Evolutionary conservation across 2,888 invertebrate species (phyloP).

Genomic region (Hydraecia micacea): DNA sequence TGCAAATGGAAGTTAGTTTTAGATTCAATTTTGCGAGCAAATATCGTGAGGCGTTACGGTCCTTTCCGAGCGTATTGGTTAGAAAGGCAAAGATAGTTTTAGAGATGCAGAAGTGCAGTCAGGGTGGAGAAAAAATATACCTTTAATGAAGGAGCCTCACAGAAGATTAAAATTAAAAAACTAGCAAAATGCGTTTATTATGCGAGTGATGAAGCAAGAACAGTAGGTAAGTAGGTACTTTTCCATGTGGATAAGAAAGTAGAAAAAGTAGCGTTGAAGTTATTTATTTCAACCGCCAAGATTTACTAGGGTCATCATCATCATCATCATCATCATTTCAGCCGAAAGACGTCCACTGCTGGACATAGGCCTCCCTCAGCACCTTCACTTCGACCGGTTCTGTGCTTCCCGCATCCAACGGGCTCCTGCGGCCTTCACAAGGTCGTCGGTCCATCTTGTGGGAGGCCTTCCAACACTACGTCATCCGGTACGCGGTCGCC

Average conservation of each 20-base stretch:
- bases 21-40: slow-evolving; percentile 70
- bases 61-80: slow-evolving; percentile 69
- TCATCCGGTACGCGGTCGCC: too few relatives aligned
- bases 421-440: too few relatives aligned
- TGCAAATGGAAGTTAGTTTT: slow-evolving; percentile 61
- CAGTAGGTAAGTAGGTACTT: too few relatives aligned
- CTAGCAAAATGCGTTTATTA: neutral
- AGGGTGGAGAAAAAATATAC: neutral
- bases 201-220: neutral
- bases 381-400: too few relatives aligned
- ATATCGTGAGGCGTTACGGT: slow-evolving; percentile 70
- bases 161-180: neutral
- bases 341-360: too few relatives aligned
- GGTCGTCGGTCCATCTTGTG: too few relatives aligned
- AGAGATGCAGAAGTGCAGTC: slow-evolving; percentile 21
- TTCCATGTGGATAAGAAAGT: neutral
- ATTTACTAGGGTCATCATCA: too few relatives aligned
- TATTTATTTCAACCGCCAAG: neutral
- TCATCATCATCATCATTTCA: too few relatives aligned
- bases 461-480: too few relatives aligned
- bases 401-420: too few relatives aligned
- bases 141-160: slow-evolving; percentile 6
- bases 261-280: neutral
- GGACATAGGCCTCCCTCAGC: too few relatives aligned
- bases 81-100: slow-evolving; percentile 52